Evolutionary conservation across 2,113 vertebrate genomes (phyloP), one percentile per base, ranked within the genome.

Genomic region (Peromyscus californicus): DNA sequence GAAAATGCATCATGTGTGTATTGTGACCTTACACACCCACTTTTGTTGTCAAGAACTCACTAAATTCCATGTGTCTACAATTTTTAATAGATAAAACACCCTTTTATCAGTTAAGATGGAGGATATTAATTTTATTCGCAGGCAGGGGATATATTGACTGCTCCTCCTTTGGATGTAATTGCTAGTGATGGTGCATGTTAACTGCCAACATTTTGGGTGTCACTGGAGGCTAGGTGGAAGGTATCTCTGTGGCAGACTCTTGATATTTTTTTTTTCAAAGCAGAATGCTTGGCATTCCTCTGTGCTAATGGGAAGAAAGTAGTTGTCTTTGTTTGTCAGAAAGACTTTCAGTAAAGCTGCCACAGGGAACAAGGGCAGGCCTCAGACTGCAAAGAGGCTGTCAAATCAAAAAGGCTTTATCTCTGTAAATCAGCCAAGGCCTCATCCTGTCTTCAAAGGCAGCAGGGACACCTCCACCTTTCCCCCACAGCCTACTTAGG

Each of bases 391-490:
- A 90, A 61, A 72, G 48, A 36, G 65, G 59, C n/a, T 94, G 86
- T 95, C 89, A 86, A 88, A 83, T 93, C 93, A 94, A 94, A 95
- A 76, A 7, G 8, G 12, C 48, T 93, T 94, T 93, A 90, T 92
- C 84, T 96, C 63, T 22, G 48, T 42, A 74, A 48, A 90, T 92
- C 89, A 83, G 67, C 48, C 85, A 63, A 63, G 24, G 82, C 59
- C 51, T 48, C 21, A 36, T 69, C 74, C 51, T 75, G 88, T 90
- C 93, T 93, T 94, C 82, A 96, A 70, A 74, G 54, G 75, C 79
- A 83, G 3, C 15, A 48, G 48, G 76, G 69, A 57, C 24, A 15
- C 9, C 5, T 61, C 65, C 29, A 48, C 72, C 42, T 78, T 93
- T 26, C 42, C 67, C 59, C 63, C 74, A 89, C 78, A 84, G 63